Percentiles rank a stretch among this genome's conserved stretches.
Conservation (phyloP, 2,888 invertebrate genomes). For the Drosophila mulleri region DNA sequence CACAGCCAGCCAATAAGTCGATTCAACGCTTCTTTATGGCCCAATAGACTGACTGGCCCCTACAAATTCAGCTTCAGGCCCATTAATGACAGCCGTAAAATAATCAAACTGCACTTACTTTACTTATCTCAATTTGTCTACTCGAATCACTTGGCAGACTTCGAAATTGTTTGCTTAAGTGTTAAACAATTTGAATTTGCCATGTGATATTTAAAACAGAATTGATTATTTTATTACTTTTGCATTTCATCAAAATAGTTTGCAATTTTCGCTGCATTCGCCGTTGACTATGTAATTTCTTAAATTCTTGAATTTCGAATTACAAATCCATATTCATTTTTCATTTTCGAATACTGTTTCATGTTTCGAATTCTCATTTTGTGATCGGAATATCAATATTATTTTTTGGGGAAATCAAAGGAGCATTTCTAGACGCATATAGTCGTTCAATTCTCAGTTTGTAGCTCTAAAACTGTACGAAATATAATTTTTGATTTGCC, state of each 20-base stretch:
- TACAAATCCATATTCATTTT: background rate
- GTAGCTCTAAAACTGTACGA: no score
- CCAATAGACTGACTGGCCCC: background rate
- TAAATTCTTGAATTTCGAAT: background rate
- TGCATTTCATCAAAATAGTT: background rate
- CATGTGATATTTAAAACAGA: no score
- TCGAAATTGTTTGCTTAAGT: background rate
- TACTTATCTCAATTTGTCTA: background rate
- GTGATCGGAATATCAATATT: no score
- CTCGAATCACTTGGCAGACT: background rate
- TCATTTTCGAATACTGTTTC: no score
- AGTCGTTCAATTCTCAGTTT: no score
- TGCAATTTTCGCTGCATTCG: background rate
- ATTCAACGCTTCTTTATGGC: background rate
- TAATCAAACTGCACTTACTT: background rate
- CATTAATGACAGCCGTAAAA: constrained; percentile 1
- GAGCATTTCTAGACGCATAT: no score
- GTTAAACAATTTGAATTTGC: background rate
- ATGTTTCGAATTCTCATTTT: no score
- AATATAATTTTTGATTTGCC: no score
- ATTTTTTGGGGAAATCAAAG: no score
- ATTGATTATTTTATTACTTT: background rate
- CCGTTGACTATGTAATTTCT: background rate
- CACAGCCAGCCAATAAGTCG: background rate
- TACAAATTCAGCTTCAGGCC: background rate